Percentiles rank a stretch among this genome's conserved stretches.
These are phyloP conservation scores for Netelia virgata DNA, from an alignment of 2,888 invertebrate species.

Conservation along the genomic window DNA sequence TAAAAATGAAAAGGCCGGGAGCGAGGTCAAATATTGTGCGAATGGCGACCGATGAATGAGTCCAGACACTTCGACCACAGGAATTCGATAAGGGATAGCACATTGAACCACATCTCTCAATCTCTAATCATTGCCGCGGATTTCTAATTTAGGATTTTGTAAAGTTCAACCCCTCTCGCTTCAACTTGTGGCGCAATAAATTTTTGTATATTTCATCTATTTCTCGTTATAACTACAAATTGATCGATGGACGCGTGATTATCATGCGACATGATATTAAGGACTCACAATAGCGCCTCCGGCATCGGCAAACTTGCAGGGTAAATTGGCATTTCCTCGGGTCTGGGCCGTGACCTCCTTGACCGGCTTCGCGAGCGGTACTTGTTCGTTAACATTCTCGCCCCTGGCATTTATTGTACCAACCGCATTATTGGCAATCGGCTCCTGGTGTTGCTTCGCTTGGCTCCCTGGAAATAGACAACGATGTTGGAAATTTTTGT, in stretches of 20 bases:
- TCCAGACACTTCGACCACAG: too few relatives aligned
- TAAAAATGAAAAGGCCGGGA: too few relatives aligned
- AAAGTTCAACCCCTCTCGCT: too few relatives aligned
- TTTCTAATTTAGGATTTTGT: too few relatives aligned
- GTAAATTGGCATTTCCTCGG: slow-evolving; percentile 85
- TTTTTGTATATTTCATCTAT: not conserved
- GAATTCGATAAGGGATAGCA: too few relatives aligned
- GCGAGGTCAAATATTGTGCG: too few relatives aligned
- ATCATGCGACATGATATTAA: slow-evolving; percentile 23
- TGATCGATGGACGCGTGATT: not conserved
- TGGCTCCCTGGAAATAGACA: slow-evolving; percentile 76
- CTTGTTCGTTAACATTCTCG: slow-evolving; percentile 72
- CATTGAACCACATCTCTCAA: too few relatives aligned
- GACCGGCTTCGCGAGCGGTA: slow-evolving; percentile 74
- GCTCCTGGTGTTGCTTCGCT: slow-evolving; percentile 80
- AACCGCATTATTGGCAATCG: slow-evolving; percentile 76
- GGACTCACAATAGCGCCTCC: slow-evolving; percentile 85
- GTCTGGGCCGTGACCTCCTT: slow-evolving; percentile 85
- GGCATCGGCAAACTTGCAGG: slow-evolving; percentile 85
- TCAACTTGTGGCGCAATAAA: too few relatives aligned
- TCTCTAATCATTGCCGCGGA: too few relatives aligned
- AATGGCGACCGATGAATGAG: too few relatives aligned
- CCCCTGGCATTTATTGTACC: slow-evolving; percentile 70
- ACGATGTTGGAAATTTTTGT: slow-evolving; percentile 11
- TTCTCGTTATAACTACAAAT: not conserved